phyloP scores from a whole-genome alignment of 2,888 invertebrate genomes.

The Drosophila parthenogenetica region DNA sequence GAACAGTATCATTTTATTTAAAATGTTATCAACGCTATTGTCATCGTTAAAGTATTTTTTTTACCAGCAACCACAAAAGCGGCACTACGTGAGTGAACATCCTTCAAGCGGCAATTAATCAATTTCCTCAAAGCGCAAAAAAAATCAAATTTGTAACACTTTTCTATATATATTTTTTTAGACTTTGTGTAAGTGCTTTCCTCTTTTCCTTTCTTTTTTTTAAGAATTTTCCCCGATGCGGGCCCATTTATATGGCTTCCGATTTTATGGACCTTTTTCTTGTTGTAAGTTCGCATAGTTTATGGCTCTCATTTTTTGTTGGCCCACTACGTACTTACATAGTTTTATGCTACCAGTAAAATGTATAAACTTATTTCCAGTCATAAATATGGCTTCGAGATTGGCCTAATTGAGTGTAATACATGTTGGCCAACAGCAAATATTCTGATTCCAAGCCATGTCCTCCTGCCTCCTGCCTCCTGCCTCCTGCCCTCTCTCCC shows the following conservation, averaged over 20 bases:
- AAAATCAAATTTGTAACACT: conserved; percentile 40
- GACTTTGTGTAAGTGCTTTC: conserved; percentile 7
- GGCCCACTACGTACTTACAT: conserved; percentile 22
- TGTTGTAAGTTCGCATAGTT: conserved; percentile 57
- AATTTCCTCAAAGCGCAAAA: conserved; percentile 60
- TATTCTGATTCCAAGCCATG: conserved; percentile 1
- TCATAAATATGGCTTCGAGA: conserved; percentile 69
- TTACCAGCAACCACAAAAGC: conserved; percentile 40
- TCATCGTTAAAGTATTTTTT: conserved; percentile 2
- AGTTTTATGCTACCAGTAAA: conserved; percentile 64
- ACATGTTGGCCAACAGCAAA: conserved; percentile 45
- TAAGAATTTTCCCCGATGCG: conserved; percentile 30
- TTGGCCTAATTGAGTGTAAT: conserved; percentile 75
- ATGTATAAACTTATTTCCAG: conserved; percentile 70
- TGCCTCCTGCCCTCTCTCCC: neutral
- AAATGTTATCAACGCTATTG: too few relatives aligned
- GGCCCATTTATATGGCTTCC: conserved; percentile 73
- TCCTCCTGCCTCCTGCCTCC: too few relatives aligned
- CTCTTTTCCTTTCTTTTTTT: conserved; percentile 18
- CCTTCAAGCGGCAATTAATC: conserved; percentile 74
- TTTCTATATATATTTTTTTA: conserved; percentile 14
- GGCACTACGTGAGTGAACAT: conserved; percentile 15
- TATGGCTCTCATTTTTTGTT: conserved; percentile 61
- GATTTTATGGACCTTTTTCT: conserved; percentile 63
- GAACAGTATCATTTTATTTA: too few relatives aligned